Evolutionary conservation across 30 jellyfish, hydroid and myxozoan genomes (phyloP), one percentile per base, ranked within the genome.

Genomic region (Turritopsis rubra): DNA sequence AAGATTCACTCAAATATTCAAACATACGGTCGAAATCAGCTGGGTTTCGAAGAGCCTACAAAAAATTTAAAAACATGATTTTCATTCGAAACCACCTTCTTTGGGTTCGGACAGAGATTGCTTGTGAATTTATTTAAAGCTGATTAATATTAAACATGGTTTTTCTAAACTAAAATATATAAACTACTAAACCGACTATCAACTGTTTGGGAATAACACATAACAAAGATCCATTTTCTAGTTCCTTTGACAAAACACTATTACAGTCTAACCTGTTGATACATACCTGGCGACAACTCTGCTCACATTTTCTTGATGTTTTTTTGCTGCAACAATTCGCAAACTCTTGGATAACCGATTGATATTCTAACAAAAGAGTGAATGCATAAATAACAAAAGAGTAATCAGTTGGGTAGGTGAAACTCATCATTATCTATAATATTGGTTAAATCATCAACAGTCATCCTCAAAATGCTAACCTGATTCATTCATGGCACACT

Each of bases 321-420:
- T 72, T 66, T 77, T 4, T 29, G 71, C 85, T 77, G 28, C 85
- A 77, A 60, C 85, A 77, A 16, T 26, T 30, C 17, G 66, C 72
- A 53, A 77, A 52, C 41, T 77, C 85, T 29, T 28, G 21, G 71
- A 77, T 26, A 72, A 17, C 60, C 13, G 60, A 41, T 41, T 41
- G 60, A 41, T 41, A 41, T 41, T 41, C 60, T 41, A 41, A 3
- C 5, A 41, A 41, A 5, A 41, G 60, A 41, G 13, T 41, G 60
- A 3, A 3, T 41, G 60, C 9, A 41, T 3, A 3, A 41, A 41
- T 3, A 41, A 13, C 60, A 41, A 41, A 13, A 41, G 13, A 5
- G n/a, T n/a, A n/a, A n/a, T n/a, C n/a, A n/a, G n/a, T n/a, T n/a
- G n/a, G n/a, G n/a, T n/a, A n/a, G n/a, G n/a, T n/a, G n/a, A n/a